Base-by-base conservation (phyloP, 2,888 invertebrate species). In the Sisyra terminalis region DNA sequence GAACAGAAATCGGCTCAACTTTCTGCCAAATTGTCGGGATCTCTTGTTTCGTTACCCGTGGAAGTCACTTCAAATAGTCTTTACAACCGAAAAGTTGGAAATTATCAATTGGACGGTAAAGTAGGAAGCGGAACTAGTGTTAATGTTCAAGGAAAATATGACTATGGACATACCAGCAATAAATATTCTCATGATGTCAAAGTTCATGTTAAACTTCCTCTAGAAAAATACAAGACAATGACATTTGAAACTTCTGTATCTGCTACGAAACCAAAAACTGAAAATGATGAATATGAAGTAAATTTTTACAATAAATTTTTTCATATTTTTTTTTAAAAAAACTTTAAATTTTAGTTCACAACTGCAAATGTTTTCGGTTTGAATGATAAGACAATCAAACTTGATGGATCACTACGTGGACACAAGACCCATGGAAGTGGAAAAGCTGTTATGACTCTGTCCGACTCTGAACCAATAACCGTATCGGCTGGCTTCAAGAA, bases 191-290 rank as follows among this genome's bases (percentile, higher is more conserved):
- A 69, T n/a, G 70, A 73, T 18, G 46, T 62, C 31, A 57, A 61
- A 1, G 14, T 71, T 0, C 63, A 66, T 3, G 7, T 77, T 0
- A 63, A 67, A 14, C 55, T 75, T 15, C 75, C 78, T 0, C 65
- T 68, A 41, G 70, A 75, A 1, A 67, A 67, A 31, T 59, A 76
- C 0, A 75, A 71, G 43, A 68, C 70, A 47, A 51, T 78, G 37
- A 73, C 71, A 50, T 56, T 63, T 29, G 57, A 61, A 2, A 58
- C 65, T 1, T 51, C 55, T 14, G 61, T 62, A 0, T 61, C 57
- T 9, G 11, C 61, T 1, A 38, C 60, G 11, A 46, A 54, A 4
- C 56, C 64, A 1, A 41, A 51, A 13, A 29, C 37, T 6, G 31
- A 43, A 13, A 15, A 35, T 7, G 43, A 43, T 11, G 15, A 14